phyloP scores from a whole-genome alignment of 2,113 vertebrate genomes.

The Daboia siamensis region DNA sequence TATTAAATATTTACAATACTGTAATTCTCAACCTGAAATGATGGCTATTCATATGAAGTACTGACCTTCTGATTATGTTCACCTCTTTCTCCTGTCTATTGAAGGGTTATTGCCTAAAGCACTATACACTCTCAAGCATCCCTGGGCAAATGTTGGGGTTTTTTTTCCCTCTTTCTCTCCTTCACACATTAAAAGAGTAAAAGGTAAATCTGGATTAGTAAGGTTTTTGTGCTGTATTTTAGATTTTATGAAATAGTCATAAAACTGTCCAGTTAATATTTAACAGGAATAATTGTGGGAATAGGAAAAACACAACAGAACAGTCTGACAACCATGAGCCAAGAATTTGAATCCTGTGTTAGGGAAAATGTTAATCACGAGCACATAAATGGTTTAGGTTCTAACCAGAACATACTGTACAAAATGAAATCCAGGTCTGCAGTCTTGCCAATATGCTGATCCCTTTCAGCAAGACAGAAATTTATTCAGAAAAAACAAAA shows the following conservation, averaged over 20 bases:
- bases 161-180: too few relatives aligned
- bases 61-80: background rate
- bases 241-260: background rate
- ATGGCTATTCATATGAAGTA: background rate
- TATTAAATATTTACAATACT: background rate
- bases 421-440: background rate
- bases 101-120: constrained; percentile 22
- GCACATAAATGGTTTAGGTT: background rate
- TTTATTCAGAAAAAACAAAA: background rate
- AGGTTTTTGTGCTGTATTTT: background rate
- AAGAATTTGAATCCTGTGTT: background rate
- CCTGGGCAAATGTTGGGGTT: background rate
- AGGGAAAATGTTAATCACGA: background rate
- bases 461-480: background rate
- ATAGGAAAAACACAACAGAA: background rate
- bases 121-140: background rate
- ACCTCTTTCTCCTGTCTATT: background rate
- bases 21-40: background rate
- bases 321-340: background rate
- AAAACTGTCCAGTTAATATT: background rate
- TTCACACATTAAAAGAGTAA: background rate
- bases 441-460: background rate
- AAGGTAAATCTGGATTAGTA: background rate
- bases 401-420: background rate
- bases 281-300: background rate